Evolutionary conservation across 2,113 vertebrate species (phyloP).

Genomic region (Hiodon alosoides): DNA sequence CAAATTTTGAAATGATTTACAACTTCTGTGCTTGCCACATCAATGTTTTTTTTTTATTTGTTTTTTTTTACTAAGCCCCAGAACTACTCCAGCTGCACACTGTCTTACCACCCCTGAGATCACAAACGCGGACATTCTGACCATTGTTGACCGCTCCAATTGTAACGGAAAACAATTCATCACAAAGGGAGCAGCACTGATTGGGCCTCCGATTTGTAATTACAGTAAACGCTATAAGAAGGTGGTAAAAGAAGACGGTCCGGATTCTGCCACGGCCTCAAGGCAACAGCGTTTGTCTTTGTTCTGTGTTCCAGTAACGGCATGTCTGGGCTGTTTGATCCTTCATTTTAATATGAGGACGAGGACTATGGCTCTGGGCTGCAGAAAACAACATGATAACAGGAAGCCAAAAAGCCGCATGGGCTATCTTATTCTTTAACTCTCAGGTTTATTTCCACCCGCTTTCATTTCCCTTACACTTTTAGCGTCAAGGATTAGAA

Average conservation of each 20-base stretch:
- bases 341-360: slow-evolving; percentile 53
- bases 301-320: slow-evolving; percentile 57
- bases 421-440: slow-evolving; percentile 43
- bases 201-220: slow-evolving; percentile 13
- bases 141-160: too few species aligned
- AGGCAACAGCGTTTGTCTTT: slow-evolving; percentile 53
- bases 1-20: too few species aligned
- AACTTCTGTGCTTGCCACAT: too few species aligned
- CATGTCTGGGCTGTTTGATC: slow-evolving; percentile 59
- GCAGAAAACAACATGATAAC: slow-evolving; percentile 47
- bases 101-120: too few species aligned
- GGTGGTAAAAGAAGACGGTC: slow-evolving; percentile 51
- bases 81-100: too few species aligned
- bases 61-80: too few species aligned
- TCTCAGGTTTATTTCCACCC: slow-evolving; percentile 53
- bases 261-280: slow-evolving; percentile 53
- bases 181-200: neutral
- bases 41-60: too few species aligned
- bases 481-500: slow-evolving; percentile 7
- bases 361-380: slow-evolving; percentile 53
- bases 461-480: slow-evolving; percentile 51
- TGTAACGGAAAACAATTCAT: neutral
- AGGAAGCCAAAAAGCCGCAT: slow-evolving; percentile 62
- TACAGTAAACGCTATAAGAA: slow-evolving; percentile 53
- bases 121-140: too few species aligned